These are phyloP conservation scores for Alces alces DNA, from an alignment of 2,113 vertebrate species.

Conservation along the genomic window DNA sequence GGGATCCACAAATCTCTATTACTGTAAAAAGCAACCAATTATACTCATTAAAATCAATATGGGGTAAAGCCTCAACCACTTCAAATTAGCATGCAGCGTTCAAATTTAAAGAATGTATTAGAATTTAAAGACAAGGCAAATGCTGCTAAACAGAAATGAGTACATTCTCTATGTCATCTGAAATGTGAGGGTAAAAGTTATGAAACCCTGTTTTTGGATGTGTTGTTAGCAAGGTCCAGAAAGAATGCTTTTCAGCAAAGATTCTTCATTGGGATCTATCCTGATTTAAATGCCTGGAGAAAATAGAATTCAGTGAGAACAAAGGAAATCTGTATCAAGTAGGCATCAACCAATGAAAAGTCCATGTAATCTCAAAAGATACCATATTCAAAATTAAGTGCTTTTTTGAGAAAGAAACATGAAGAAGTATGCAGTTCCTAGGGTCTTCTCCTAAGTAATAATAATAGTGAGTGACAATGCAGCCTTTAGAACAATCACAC, in stretches of 20 bases:
- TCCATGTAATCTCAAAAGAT: not conserved
- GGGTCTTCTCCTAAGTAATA: not conserved
- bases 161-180: not conserved
- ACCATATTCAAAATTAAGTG: constrained; percentile 2
- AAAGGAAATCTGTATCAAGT: not conserved
- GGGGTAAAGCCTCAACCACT: constrained; percentile 2
- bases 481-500: not conserved
- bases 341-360: constrained; percentile 2
- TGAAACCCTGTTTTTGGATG: not conserved
- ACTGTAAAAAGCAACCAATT: constrained; percentile 24
- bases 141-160: not conserved
- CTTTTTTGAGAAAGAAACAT: not conserved
- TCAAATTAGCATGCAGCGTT: not conserved
- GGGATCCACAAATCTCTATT: not conserved
- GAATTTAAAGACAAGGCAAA: constrained; percentile 30
- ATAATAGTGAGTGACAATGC: not conserved
- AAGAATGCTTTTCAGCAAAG: not conserved
- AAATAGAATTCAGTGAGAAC: not conserved
- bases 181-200: not conserved
- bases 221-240: not conserved
- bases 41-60: constrained; percentile 46
- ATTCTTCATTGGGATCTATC: not conserved
- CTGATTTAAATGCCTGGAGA: not conserved
- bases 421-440: not conserved
- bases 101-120: constrained; percentile 7